Evolutionary conservation across 2,797 vertebrate genomes (phyloP), one percentile per base, ranked within the genome.

Genomic region (Ibycter americanus): DNA sequence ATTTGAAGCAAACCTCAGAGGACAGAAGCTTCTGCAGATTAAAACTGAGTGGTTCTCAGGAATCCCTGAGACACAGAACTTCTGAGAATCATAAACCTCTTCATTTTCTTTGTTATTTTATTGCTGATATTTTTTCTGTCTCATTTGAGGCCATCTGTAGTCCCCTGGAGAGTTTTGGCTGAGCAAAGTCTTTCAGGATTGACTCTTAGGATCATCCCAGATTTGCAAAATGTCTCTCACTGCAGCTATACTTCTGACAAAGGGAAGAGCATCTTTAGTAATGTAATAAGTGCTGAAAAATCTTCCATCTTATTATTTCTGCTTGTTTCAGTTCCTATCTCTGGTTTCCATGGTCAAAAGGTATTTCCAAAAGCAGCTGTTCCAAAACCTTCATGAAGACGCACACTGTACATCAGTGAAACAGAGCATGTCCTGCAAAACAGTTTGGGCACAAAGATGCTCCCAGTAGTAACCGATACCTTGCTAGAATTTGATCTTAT

Each of bases 1-100:
- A 72, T 93, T 61, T 83, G 67, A 96, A 72, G 58, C 49, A 94
- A 94, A 93, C 67, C 89, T 87, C 92, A 74, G 71, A 89, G 74
- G 74, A 81, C 38, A 74, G 65, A 90, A 87, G 36, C 56, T 87
- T 31, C 34, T 85, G 71, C 58, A 58, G 89, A 83, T 71, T 83
- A 83, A 89, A 94, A 87, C 12, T 77, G 62, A 89, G 81, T 32
- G 52, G 18, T 90, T 96, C 89, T 79, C 63, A 87, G 52, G 86
- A 91, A 92, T 65, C 32, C 23, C 38, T 47, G 34, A 92, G 86
- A 94, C 9, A 22, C 7, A 19, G 80, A 93, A 61, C 52, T 74
- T 79, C 63, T 85, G 49, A 70, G 38, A 93, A 86, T 72, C 68
- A 82, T 38, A 76, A 47, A 55, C 26, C 16, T 83, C 51, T 86